Evolutionary conservation across 53 echinoderm and acorn worm species (phyloP), one percentile per base, ranked within the genome.

Genomic region (Echinometra lucunter): DNA sequence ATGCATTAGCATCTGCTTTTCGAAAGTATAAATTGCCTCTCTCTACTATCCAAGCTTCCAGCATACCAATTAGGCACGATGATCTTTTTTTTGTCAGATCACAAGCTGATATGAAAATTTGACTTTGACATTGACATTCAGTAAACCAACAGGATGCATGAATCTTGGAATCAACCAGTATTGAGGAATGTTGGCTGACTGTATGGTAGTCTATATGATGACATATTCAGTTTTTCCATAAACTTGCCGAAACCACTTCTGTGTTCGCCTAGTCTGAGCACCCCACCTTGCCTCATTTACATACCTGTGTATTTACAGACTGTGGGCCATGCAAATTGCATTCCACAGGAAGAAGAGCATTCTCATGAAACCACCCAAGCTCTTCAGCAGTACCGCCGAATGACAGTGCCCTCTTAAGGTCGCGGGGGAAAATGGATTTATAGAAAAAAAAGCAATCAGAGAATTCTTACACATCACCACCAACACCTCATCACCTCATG

Each of bases 271-370:
- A 55, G 49, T 53, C 88, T 53, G 49, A 17, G 49, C 30, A 5
- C 11, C 28, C 49, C 88, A 55, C 23, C 88, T 88, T 53, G 88
- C 88, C 88, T 88, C 88, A 56, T 88, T 88, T n/a, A 88, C 56
- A 49, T 49, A 88, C 88, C 88, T 88, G 88, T 88, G 88, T 88
- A 88, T 93, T 80, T 80, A 80, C 93, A 93, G 93, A 93, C 53
- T 93, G 93, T 93, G 93, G 93, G 80, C 80, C 80, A 57, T 93
- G 93, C 78, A 78, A 93, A 80, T 93, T 93, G 81, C 93, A 93
- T 93, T 93, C 81, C 93, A 93, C 93, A 93, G 93, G 58, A 93
- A 93, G 93, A 93, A 93, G 93, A 93, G 93, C 93, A 93, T 93
- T 57, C 93, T 93, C 93, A 93, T 93, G 93, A 93, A 93, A 57